Evolutionary conservation across 2,113 vertebrate species (phyloP).

Genomic region (Tragelaphus scriptus): DNA sequence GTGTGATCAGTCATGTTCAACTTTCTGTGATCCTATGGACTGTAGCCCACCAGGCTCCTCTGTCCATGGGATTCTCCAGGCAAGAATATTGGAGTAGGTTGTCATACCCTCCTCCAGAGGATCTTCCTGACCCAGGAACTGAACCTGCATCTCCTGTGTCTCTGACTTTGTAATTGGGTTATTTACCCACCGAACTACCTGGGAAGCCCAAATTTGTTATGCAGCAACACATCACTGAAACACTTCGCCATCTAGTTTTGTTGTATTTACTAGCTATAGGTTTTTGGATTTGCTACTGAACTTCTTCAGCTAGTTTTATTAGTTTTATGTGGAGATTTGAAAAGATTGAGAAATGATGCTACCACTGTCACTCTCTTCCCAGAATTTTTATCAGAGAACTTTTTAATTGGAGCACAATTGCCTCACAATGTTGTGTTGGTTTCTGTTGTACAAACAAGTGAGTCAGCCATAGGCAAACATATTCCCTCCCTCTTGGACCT

Average conservation of each 20-base stretch:
- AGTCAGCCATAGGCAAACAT: not conserved
- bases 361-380: not conserved
- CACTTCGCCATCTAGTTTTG: not conserved
- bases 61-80: not conserved
- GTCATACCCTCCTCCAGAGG: not conserved
- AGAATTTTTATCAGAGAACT: not conserved
- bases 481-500: not conserved
- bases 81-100: not conserved
- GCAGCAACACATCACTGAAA: not conserved
- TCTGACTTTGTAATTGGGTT: not conserved
- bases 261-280: not conserved
- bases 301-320: not conserved
- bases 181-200: not conserved
- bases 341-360: not conserved
- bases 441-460: not conserved
- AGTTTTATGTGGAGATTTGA: not conserved
- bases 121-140: not conserved
- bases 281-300: not conserved
- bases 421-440: not conserved
- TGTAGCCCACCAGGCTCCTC: not conserved
- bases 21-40: not conserved
- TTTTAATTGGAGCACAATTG: not conserved
- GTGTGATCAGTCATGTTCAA: not conserved
- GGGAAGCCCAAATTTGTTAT: not conserved
- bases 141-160: not conserved